phyloP scores from a whole-genome alignment of 1,140 invertebrate species.

The Brachionus calyciflorus region DNA sequence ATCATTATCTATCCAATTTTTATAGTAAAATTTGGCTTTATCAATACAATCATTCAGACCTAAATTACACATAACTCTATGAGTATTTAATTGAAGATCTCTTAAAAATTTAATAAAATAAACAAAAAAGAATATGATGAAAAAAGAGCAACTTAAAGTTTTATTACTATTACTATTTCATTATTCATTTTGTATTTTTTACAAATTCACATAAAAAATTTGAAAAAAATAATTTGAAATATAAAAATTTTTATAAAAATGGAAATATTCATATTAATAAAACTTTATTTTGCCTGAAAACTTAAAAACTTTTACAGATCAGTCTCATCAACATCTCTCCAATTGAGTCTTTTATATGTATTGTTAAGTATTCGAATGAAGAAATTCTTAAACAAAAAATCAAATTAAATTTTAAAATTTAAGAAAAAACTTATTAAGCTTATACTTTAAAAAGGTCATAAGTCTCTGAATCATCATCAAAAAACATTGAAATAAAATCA shows the following conservation, averaged over 20 bases:
- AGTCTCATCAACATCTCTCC: background rate
- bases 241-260: too few species aligned
- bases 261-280: too few species aligned
- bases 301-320: background rate
- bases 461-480: background rate
- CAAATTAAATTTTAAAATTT: background rate
- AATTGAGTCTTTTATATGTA: background rate
- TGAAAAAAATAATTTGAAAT: too few species aligned
- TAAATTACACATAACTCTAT: background rate
- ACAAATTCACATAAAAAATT: too few species aligned
- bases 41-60: constrained; percentile 16
- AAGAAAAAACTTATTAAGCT: background rate
- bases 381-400: background rate
- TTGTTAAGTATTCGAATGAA: background rate
- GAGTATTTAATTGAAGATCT: constrained; percentile 29
- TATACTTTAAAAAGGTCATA: background rate
- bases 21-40: background rate
- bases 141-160: too few species aligned
- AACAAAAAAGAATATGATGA: background rate
- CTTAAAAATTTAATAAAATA: background rate
- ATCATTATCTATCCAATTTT: constrained; percentile 21
- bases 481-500: background rate
- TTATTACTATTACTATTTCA: too few species aligned
- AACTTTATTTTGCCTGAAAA: too few species aligned
- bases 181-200: too few species aligned